Conservation (phyloP, 2,797 vertebrate species). For the Sciaenops ocellatus region DNA sequence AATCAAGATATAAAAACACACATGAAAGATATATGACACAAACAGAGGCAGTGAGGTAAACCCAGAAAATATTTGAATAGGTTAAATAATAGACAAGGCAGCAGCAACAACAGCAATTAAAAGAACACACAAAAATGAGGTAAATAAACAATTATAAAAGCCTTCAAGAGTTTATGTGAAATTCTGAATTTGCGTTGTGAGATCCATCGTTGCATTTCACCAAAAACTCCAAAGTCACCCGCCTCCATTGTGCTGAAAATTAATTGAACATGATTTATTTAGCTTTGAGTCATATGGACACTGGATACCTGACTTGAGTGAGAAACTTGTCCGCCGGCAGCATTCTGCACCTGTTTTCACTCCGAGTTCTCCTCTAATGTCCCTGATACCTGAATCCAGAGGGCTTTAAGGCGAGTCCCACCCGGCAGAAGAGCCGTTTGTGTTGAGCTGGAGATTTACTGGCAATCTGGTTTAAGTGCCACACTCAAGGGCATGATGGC, state of each 20-base stretch:
- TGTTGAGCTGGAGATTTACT: conserved; percentile 74
- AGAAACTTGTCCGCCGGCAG: conserved; percentile 76
- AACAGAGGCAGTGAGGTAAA: not conserved
- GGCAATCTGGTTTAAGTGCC: conserved; percentile 74
- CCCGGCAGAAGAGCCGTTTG: conserved; percentile 64
- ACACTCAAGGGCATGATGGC: conserved; percentile 73
- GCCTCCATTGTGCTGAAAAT: conserved; percentile 28
- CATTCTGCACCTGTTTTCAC: conserved; percentile 66
- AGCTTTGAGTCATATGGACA: conserved; percentile 61
- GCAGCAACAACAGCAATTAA: not conserved
- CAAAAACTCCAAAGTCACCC: conserved; percentile 25
- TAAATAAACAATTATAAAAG: not conserved
- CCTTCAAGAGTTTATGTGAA: not conserved
- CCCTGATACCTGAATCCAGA: conserved; percentile 67
- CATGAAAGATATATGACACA: not conserved
- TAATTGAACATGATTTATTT: conserved; percentile 67
- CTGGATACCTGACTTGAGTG: conserved; percentile 67
- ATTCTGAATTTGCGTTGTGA: conserved; percentile 4
- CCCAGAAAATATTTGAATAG: not conserved
- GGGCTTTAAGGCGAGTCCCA: conserved; percentile 52
- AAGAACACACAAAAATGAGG: not conserved
- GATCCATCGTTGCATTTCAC: not conserved
- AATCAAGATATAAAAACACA: conserved; percentile 3
- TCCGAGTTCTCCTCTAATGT: conserved; percentile 56
- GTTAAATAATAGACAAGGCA: not conserved